A percentile compares a stretch with the other conserved stretches of the same genome.
These are phyloP conservation scores for Drosophila stalkeri DNA, from an alignment of 2,888 invertebrate species.

Conservation along the genomic window DNA sequence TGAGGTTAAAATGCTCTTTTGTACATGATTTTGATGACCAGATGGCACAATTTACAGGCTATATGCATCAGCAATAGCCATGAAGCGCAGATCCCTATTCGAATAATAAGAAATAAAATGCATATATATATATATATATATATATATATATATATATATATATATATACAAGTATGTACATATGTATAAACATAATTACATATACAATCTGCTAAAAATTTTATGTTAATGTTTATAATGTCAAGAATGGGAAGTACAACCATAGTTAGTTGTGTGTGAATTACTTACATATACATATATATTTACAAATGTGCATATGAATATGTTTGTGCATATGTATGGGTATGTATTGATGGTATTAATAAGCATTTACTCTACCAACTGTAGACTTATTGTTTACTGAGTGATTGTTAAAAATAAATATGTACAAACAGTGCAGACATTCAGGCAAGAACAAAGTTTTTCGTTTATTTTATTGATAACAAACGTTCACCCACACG, in stretches of 20 bases:
- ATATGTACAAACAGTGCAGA: conserved; percentile 10
- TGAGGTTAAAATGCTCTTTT: background rate
- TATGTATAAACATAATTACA: background rate
- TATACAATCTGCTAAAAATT: background rate
- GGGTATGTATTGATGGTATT: background rate
- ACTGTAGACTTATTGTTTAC: conserved; percentile 6
- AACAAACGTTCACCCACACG: conserved; percentile 33
- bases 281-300: background rate
- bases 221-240: conserved; percentile 2
- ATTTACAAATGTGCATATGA: background rate
- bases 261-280: conserved; percentile 30
- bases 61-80: background rate
- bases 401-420: conserved; percentile 23
- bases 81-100: conserved; percentile 24
- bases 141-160: background rate
- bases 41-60: conserved; percentile 1
- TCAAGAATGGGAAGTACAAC: conserved; percentile 9
- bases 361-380: conserved; percentile 7
- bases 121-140: background rate
- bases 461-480: conserved; percentile 21
- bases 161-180: background rate
- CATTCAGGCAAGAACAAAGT: background rate
- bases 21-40: conserved; percentile 35
- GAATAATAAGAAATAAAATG: conserved; percentile 11
- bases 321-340: background rate